A percentile compares a stretch with the other conserved stretches of the same genome.
These are phyloP conservation scores for Ramazzottius varieornatus DNA, from an alignment of 2,888 invertebrate species.

Conservation along the genomic window DNA sequence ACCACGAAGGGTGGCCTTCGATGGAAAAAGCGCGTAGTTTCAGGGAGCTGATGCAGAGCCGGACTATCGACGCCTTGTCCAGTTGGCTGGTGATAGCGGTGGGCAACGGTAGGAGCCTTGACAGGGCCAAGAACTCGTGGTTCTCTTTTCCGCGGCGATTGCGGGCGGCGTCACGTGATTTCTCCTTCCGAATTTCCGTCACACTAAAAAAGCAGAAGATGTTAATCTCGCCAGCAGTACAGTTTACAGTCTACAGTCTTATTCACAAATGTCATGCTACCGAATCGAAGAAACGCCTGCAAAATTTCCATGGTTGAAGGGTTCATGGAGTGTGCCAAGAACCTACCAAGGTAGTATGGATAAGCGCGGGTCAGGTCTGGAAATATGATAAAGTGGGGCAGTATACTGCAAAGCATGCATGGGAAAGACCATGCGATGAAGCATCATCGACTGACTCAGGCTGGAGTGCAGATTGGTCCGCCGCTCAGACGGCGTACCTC, in stretches of 20 bases:
- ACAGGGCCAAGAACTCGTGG: slow-evolving; percentile 81
- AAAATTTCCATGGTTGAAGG: too few relatives aligned
- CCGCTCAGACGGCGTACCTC: too few relatives aligned
- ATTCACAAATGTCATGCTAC: too few relatives aligned
- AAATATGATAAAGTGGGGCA: neutral
- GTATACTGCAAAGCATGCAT: neutral
- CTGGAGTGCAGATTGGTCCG: too few relatives aligned
- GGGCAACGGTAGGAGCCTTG: slow-evolving; percentile 32
- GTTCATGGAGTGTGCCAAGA: neutral
- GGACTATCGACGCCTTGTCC: slow-evolving; percentile 83
- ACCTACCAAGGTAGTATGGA: neutral
- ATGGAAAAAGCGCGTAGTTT: slow-evolving; percentile 77
- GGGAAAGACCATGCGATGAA: slow-evolving; percentile 1
- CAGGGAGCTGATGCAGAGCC: slow-evolving; percentile 80
- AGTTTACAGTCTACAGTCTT: too few relatives aligned
- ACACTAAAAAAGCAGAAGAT: slow-evolving; percentile 38
- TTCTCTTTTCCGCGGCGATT: slow-evolving; percentile 77
- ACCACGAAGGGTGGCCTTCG: slow-evolving; percentile 89
- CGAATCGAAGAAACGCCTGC: too few relatives aligned
- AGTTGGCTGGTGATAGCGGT: slow-evolving; percentile 55
- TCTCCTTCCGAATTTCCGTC: slow-evolving; percentile 70
- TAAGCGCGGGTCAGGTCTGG: neutral
- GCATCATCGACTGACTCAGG: neutral
- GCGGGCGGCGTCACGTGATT: slow-evolving; percentile 68
- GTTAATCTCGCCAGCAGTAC: too few relatives aligned